A percentile compares a stretch with the other conserved stretches of the same genome.
Evolutionary conservation across 1,140 invertebrate species (phyloP).

Genomic region (Spodoptera frugiperda): DNA sequence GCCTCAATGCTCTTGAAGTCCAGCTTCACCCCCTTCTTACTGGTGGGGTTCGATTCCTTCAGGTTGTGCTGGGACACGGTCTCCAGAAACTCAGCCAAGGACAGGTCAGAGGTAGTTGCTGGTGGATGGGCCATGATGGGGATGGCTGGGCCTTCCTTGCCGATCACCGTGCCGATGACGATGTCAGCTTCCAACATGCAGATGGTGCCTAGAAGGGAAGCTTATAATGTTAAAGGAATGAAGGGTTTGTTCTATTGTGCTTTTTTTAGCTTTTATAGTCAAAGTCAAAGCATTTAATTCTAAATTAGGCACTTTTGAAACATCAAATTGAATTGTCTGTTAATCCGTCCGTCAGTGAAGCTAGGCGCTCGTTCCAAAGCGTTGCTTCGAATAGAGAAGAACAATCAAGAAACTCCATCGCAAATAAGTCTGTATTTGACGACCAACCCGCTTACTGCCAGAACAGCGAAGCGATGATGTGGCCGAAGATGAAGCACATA

Average conservation of each 20-base stretch:
- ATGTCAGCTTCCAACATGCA: conserved; percentile 97
- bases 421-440: too few relatives aligned
- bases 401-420: too few relatives aligned
- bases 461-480: too few relatives aligned
- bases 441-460: too few relatives aligned
- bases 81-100: conserved; percentile 90
- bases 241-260: not conserved
- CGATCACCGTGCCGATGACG: conserved; percentile 88
- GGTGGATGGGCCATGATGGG: conserved; percentile 97
- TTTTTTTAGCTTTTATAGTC: too few relatives aligned
- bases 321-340: too few relatives aligned
- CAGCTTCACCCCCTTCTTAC: conserved; percentile 91
- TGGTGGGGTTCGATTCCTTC: conserved; percentile 60
- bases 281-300: too few relatives aligned
- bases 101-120: conserved; percentile 90
- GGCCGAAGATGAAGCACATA: too few relatives aligned
- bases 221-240: not conserved
- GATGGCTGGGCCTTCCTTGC: conserved; percentile 80
- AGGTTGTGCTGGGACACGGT: conserved; percentile 86
- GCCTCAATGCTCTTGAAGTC: conserved; percentile 95
- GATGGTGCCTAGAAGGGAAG: conserved; percentile 85
- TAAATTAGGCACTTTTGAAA: too few relatives aligned
- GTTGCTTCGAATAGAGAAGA: too few relatives aligned
- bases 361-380: too few relatives aligned
- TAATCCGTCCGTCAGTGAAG: too few relatives aligned